Conservation (phyloP, 2,797 vertebrate genomes). For the Adelosebastes latens region DNA sequence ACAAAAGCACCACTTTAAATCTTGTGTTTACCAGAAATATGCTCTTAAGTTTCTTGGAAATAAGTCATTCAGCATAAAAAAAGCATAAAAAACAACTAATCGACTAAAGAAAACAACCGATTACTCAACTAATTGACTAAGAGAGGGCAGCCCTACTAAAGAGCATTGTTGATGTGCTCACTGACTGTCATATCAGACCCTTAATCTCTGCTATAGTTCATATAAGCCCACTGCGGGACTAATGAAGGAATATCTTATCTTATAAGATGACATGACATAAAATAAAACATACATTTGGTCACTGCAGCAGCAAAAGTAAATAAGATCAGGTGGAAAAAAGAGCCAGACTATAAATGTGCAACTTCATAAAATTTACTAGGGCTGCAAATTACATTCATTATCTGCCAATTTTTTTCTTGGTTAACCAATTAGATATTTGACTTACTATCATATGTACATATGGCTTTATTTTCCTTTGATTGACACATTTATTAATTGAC, state of each 20-base stretch:
- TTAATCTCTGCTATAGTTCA: background rate
- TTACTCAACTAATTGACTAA: no score
- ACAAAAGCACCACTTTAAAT: fast-evolving
- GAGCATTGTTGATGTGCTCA: background rate
- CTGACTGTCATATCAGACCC: background rate
- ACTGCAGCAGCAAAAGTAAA: background rate
- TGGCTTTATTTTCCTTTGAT: background rate
- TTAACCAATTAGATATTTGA: background rate
- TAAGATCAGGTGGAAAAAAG: background rate
- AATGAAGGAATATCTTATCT: no score
- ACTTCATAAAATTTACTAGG: background rate
- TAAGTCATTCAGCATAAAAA: no score
- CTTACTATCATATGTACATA: background rate
- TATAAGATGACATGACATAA: background rate
- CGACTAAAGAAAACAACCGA: no score
- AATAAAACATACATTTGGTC: background rate
- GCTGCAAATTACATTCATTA: background rate
- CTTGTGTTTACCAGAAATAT: fast-evolving
- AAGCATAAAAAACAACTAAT: no score
- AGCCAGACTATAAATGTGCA: background rate
- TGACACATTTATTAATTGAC: background rate
- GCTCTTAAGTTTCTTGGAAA: no score
- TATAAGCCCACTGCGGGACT: no score
- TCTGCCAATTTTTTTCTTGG: background rate
- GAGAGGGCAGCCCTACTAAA: background rate